Percentiles rank a stretch among this genome's conserved stretches.
Conservation (phyloP, 2,113 vertebrate genomes). For the Hipposideros armiger region DNA sequence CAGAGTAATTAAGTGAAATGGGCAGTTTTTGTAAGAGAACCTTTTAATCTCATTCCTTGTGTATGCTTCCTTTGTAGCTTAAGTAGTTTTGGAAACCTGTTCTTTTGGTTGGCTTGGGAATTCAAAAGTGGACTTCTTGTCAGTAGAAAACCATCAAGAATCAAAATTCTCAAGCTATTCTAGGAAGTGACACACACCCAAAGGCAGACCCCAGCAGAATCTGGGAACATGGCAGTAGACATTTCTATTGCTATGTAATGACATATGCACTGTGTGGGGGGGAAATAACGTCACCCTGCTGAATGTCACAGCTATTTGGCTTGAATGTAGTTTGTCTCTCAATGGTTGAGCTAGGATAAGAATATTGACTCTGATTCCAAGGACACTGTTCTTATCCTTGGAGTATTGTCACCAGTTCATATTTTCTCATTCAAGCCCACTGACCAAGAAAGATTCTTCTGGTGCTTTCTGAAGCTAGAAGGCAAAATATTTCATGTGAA, state of each 20-base stretch:
- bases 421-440: conserved; percentile 61
- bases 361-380: not conserved
- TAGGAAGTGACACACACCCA: not conserved
- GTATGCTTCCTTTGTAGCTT: not conserved
- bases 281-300: not conserved
- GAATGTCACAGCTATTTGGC: not conserved
- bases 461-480: conserved; percentile 49
- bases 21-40: not conserved
- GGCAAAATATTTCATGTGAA: conserved; percentile 77
- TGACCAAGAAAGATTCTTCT: conserved; percentile 57
- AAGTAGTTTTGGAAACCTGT: not conserved
- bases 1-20: not conserved
- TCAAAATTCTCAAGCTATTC: not conserved
- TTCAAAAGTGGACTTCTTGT: not conserved
- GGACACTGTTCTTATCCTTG: conserved; percentile 43
- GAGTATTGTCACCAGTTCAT: conserved; percentile 33
- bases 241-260: not conserved
- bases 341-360: too few species aligned
- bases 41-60: not conserved
- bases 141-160: not conserved
- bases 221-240: rapidly evolving
- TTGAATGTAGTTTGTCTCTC: not conserved
- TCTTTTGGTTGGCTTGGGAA: not conserved
- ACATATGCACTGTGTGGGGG: too few species aligned
- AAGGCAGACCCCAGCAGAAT: not conserved